phyloP scores from a whole-genome alignment of 2,113 vertebrate species.

The Dipodomys ordii region DNA sequence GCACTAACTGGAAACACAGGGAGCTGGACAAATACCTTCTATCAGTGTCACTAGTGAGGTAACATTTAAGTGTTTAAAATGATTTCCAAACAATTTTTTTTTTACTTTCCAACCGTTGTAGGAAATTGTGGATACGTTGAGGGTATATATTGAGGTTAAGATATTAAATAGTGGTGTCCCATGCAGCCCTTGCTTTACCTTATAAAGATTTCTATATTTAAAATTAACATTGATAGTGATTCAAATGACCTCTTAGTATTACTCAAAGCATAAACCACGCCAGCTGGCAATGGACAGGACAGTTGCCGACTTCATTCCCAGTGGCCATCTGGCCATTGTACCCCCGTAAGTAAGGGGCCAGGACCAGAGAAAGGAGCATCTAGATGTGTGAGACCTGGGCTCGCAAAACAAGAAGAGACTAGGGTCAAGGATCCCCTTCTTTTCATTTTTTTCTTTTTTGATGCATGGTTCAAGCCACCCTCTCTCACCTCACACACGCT shows the following conservation, averaged over 20 bases:
- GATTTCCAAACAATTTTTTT: background rate
- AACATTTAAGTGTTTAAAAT: background rate
- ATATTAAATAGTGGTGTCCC: background rate
- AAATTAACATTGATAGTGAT: background rate
- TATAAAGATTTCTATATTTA: background rate
- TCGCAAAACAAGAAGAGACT: background rate
- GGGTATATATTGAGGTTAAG: background rate
- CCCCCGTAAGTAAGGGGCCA: fast-evolving
- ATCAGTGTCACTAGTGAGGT: background rate
- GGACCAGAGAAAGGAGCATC: fast-evolving
- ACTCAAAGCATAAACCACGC: background rate
- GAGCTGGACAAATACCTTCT: background rate
- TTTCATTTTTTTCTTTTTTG: background rate
- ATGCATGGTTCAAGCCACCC: background rate
- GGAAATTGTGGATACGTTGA: background rate
- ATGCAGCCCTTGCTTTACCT: background rate
- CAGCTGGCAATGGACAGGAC: background rate
- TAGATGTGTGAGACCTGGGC: fast-evolving
- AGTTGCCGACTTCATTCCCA: background rate
- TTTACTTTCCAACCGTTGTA: background rate
- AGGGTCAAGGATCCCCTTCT: too few species aligned
- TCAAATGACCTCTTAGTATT: background rate
- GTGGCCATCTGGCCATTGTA: fast-evolving
- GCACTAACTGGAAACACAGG: background rate
- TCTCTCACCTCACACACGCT: background rate